Percentiles rank a stretch among this genome's conserved stretches.
These are phyloP conservation scores for Drosophila mimetica DNA, from an alignment of 2,888 invertebrate species.

Conservation along the genomic window DNA sequence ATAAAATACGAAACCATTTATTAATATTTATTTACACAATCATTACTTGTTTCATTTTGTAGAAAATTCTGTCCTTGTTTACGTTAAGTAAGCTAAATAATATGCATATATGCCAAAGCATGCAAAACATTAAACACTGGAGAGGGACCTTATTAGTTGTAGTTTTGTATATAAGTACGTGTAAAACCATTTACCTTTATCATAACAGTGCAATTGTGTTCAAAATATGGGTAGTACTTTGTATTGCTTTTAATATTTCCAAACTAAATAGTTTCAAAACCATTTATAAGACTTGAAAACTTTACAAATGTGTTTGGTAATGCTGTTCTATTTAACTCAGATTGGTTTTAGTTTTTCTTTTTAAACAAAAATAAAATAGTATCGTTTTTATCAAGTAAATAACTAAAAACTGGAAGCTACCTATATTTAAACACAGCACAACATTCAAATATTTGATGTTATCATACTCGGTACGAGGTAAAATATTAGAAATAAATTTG, in stretches of 20 bases:
- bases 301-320: too few species aligned
- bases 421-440: conserved; percentile 3
- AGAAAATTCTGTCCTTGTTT: conserved; percentile 19
- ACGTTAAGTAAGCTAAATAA: conserved; percentile 11
- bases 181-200: conserved; percentile 31
- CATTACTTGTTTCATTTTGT: conserved; percentile 56
- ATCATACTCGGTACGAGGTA: conserved; percentile 10
- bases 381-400: too few species aligned
- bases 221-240: background rate
- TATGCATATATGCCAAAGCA: conserved; percentile 32
- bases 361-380: too few species aligned
- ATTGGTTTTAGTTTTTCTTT: too few species aligned
- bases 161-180: conserved; percentile 53
- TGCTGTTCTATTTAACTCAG: too few species aligned
- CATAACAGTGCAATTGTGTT: background rate
- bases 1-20: conserved; percentile 53
- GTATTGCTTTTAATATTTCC: background rate
- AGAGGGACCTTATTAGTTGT: conserved; percentile 84
- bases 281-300: too few species aligned
- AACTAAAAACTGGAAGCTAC: too few species aligned
- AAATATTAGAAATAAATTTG: background rate
- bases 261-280: background rate
- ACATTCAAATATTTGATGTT: conserved; percentile 7
- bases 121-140: conserved; percentile 74
- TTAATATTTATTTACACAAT: conserved; percentile 34